These are phyloP conservation scores for Stylophora pistillata DNA, from an alignment of 64 coral and sea anemone species.

Conservation along the genomic window DNA sequence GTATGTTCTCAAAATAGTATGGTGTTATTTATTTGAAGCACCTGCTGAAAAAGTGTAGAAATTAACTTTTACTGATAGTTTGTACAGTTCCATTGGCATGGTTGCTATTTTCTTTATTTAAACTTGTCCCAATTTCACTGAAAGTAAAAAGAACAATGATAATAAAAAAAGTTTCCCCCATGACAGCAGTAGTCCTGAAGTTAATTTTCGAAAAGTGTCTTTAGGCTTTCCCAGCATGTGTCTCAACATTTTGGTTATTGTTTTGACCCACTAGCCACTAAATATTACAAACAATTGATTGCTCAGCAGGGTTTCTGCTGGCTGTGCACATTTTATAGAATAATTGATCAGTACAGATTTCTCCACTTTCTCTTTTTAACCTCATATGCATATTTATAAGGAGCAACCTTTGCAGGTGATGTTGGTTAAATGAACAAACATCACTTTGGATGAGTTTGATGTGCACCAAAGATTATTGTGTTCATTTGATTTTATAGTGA, in stretches of 20 bases:
- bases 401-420: not conserved
- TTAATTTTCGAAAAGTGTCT: not conserved
- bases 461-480: too few species aligned
- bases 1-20: too few species aligned
- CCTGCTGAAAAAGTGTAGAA: not conserved
- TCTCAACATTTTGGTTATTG: not conserved
- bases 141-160: not conserved
- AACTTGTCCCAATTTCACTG: too few species aligned
- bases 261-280: not conserved
- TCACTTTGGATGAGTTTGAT: too few species aligned
- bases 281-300: constrained; percentile 26
- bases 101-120: too few species aligned
- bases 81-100: too few species aligned
- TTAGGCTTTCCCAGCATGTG: constrained; percentile 1
- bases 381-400: not conserved
- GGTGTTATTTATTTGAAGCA: too few species aligned
- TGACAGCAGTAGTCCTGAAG: not conserved
- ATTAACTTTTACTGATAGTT: not conserved
- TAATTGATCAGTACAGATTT: not conserved
- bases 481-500: too few species aligned
- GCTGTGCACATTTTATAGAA: not conserved
- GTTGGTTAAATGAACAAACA: too few species aligned
- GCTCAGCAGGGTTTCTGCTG: not conserved
- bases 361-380: not conserved
- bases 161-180: not conserved